Percentiles rank a stretch among this genome's conserved stretches.
These are phyloP conservation scores for Pelodiscus sinensis DNA, from an alignment of 2,113 vertebrate genomes.

Conservation along the genomic window DNA sequence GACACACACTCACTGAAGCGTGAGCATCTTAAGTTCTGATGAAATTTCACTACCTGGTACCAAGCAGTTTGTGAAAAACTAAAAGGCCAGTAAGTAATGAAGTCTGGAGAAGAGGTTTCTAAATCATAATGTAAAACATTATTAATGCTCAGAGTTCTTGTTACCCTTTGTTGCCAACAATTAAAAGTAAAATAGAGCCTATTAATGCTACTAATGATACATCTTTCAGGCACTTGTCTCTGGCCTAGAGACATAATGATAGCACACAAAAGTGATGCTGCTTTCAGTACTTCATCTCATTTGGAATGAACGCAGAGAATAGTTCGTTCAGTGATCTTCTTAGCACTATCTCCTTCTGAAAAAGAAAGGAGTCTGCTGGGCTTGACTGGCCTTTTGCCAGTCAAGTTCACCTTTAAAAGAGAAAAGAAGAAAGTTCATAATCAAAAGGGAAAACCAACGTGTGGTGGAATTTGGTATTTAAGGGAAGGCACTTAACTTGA, in stretches of 20 bases:
- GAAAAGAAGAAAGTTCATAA: not conserved
- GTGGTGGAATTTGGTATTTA: not conserved
- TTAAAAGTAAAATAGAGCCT: conserved; percentile 6
- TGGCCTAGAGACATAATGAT: not conserved
- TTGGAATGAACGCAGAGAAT: not conserved
- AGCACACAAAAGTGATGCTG: not conserved
- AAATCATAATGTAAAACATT: not conserved
- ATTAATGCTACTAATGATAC: not conserved
- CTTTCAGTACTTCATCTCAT: not conserved
- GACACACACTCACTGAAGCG: not conserved
- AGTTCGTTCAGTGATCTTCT: not conserved
- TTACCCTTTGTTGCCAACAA: conserved; percentile 35
- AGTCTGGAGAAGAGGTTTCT: conserved; percentile 13
- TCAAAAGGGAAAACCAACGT: not conserved
- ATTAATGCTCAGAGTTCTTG: not conserved
- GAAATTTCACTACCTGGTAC: not conserved
- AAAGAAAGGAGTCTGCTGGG: not conserved
- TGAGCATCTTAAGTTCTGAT: not conserved
- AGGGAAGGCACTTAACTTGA: not conserved
- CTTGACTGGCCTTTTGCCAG: not conserved
- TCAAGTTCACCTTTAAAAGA: not conserved
- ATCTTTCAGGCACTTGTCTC: not conserved
- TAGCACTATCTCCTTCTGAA: not conserved
- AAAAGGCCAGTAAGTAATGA: not conserved
- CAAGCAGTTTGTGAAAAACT: not conserved